Evolutionary conservation across 92 coral and sea anemone species (phyloP).

Genomic region (Phenganax subtilis): DNA sequence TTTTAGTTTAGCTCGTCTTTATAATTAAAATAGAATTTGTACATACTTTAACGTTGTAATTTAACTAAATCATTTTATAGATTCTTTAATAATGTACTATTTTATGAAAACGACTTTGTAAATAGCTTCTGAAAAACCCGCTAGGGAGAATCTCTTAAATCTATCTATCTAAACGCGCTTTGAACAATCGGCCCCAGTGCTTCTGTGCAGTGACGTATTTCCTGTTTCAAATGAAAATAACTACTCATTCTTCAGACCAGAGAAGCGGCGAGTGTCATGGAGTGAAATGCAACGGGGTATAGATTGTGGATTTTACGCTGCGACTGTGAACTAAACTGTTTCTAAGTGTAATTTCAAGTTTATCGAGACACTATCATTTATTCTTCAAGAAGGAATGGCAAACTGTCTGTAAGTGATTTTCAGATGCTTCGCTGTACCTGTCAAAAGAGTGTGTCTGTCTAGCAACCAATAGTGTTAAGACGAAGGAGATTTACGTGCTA

Average conservation of each 20-base stretch:
- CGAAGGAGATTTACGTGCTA: constrained; percentile 1
- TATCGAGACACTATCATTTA: neutral
- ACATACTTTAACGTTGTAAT: too few species aligned
- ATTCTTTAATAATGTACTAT: too few species aligned
- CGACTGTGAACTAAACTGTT: neutral
- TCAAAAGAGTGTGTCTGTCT: constrained; percentile 17
- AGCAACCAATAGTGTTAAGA: neutral
- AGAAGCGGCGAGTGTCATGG: neutral
- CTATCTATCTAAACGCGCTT: too few species aligned
- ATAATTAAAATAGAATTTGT: too few species aligned
- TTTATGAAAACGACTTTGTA: too few species aligned
- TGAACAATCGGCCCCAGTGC: too few species aligned
- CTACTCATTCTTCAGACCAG: neutral
- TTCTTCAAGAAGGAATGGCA: neutral
- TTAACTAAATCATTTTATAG: too few species aligned
- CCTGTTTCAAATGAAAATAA: constrained; percentile 2
- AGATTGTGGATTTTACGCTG: neutral
- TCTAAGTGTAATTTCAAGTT: neutral
- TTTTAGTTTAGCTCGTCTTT: too few species aligned
- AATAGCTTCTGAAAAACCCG: too few species aligned
- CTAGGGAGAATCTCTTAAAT: too few species aligned
- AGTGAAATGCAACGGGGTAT: neutral
- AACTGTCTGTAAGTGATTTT: neutral
- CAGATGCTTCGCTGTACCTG: constrained; percentile 7
- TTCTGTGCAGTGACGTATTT: constrained; percentile 7